Base-by-base conservation (phyloP, 2,888 invertebrate species). In the Lepidonotus clava region DNA sequence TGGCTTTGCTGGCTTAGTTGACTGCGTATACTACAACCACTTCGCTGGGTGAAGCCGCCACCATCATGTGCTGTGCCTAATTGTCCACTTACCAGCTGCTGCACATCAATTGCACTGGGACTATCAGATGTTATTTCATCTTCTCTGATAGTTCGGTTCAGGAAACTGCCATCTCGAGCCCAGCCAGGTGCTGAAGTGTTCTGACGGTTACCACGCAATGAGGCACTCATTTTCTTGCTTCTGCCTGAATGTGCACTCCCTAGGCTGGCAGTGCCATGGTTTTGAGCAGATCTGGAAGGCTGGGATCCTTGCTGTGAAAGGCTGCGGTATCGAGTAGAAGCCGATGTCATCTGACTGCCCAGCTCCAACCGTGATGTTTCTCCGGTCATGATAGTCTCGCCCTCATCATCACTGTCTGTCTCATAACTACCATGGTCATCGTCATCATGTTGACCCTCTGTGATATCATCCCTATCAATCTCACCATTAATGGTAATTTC, bases 81-180 rank as follows among this genome's bases (percentile, higher is more conserved):
- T 38, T 71, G 71, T 4, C 71, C 71, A 71, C 71, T 71, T 0
- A 71, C 38, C 2, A 71, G 71, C 71, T 34, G 71, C 21, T 71
- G 34, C 18, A 71, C 38, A 24, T 36, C 71, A 34, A 71, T 71
- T n/a, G n/a, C n/a, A 2, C 32, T 32, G 11, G 66, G 28, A 34
- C 36, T 38, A 36, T 38, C 36, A 36, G 71, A 18, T 34, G 21
- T 21, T 38, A 71, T 34, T 38, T 71, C 71, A 38, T 71, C 71
- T n/a, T 71, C 71, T 34, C 21, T 71, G 34, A 71, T 71, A 0
- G 71, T 71, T 0, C 21, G 71, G 18, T 34, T 34, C 34, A 71
- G 71, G 38, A 36, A 71, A n/a, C 71, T 71, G 2, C 71, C 38
- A 21, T 38, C 71, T 18, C 34, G 34, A 21, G 71, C 71, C 71